phyloP scores from a whole-genome alignment of 2,888 invertebrate species.

The Graphium colonna region DNA sequence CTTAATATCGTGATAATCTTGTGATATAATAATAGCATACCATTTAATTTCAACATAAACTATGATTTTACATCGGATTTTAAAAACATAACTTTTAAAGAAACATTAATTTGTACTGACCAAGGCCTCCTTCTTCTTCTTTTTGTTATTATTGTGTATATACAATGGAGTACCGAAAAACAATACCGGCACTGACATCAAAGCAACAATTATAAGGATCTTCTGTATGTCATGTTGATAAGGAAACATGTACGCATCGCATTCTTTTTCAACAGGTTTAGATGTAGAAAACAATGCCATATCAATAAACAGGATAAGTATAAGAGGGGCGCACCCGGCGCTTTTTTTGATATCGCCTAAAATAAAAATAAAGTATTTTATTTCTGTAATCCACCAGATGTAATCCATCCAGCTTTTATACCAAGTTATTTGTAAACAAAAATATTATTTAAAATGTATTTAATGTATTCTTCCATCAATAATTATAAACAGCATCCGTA shows the following conservation, averaged over 20 bases:
- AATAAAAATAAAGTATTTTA: not conserved
- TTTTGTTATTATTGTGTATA: conserved; percentile 37
- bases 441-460: not conserved
- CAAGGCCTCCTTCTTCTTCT: conserved; percentile 30
- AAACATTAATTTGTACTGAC: conserved; percentile 32
- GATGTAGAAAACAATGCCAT: conserved; percentile 81
- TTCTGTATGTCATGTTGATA: conserved; percentile 78
- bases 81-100: too few relatives aligned
- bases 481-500: too few relatives aligned
- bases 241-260: conserved; percentile 79
- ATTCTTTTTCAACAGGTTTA: conserved; percentile 45
- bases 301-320: conserved; percentile 88
- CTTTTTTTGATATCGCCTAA: conserved; percentile 38
- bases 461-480: not conserved
- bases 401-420: too few relatives aligned
- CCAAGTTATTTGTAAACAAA: too few relatives aligned
- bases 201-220: conserved; percentile 76
- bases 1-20: not conserved
- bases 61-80: not conserved
- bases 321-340: conserved; percentile 84
- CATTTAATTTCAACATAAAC: not conserved
- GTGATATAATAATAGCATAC: not conserved
- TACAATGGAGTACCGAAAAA: conserved; percentile 87
- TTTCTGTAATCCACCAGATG: too few relatives aligned
- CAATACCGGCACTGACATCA: conserved; percentile 85